Percentiles rank a stretch among this genome's conserved stretches.
These are phyloP conservation scores for Limnephilus auricula DNA, from an alignment of 2,888 invertebrate genomes.

Conservation along the genomic window DNA sequence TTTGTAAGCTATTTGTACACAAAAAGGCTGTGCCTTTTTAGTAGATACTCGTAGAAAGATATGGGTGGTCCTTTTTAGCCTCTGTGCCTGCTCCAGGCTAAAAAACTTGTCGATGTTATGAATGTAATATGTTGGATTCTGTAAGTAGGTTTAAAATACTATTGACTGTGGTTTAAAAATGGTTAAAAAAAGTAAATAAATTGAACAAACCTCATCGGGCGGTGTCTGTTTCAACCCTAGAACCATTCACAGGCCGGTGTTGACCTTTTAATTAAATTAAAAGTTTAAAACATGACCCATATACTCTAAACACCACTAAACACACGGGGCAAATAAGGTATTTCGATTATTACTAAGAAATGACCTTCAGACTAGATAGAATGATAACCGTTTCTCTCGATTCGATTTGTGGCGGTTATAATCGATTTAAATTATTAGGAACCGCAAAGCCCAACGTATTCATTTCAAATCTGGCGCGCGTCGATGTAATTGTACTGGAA, in stretches of 20 bases:
- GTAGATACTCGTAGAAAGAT: neutral
- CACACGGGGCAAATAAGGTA: slow-evolving; percentile 6
- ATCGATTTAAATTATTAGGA: slow-evolving; percentile 49
- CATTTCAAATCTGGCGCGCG: slow-evolving; percentile 49
- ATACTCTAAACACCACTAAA: slow-evolving; percentile 32
- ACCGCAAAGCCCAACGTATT: slow-evolving; percentile 47
- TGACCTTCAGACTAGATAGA: slow-evolving; percentile 21
- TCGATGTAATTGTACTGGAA: slow-evolving; percentile 10
- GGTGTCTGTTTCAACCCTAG: slow-evolving; percentile 54
- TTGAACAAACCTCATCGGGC: slow-evolving; percentile 52
- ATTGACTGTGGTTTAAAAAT: neutral
- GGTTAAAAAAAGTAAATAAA: neutral
- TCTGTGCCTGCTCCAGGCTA: neutral
- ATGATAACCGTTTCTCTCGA: slow-evolving; percentile 42
- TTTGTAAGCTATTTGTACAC: neutral
- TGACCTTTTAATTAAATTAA: slow-evolving; percentile 57
- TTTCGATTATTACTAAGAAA: neutral
- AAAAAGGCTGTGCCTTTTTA: neutral
- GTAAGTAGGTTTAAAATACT: neutral
- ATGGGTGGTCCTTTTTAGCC: neutral
- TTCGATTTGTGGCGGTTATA: slow-evolving; percentile 47
- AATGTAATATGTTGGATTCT: neutral
- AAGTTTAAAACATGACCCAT: slow-evolving; percentile 43
- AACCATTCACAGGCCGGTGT: slow-evolving; percentile 57
- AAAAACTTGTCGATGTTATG: neutral